Conservation (phyloP, 1,140 invertebrate genomes). For the Cyclina sinensis region DNA sequence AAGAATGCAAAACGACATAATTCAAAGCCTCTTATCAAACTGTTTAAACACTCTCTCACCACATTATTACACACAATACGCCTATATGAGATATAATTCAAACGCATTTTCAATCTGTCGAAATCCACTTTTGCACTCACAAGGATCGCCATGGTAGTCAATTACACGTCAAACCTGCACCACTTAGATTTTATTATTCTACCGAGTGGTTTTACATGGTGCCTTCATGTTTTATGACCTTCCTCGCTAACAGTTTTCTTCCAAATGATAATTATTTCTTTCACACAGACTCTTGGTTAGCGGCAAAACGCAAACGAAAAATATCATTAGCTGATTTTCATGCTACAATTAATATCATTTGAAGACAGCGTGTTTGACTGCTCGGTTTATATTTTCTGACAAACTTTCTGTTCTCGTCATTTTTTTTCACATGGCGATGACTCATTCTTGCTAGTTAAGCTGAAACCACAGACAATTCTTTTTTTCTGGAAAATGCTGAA, state of each 20-base stretch:
- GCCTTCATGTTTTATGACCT: slow-evolving; percentile 28
- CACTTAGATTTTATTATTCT: slow-evolving; percentile 20
- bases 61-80: slow-evolving; percentile 35
- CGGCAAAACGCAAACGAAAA: slow-evolving; percentile 12
- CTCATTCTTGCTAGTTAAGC: background rate
- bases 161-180: slow-evolving; percentile 12
- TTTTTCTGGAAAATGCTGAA: background rate
- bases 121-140: slow-evolving; percentile 18
- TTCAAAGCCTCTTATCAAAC: slow-evolving; percentile 21
- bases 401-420: slow-evolving; percentile 2
- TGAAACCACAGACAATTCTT: slow-evolving; percentile 16
- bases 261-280: slow-evolving; percentile 37
- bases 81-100: background rate
- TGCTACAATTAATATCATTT: slow-evolving; percentile 38
- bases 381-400: background rate
- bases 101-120: slow-evolving; percentile 17
- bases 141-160: slow-evolving; percentile 1
- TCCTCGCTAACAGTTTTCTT: background rate
- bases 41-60: slow-evolving; percentile 8
- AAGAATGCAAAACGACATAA: background rate
- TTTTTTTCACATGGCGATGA: background rate
- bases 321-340: slow-evolving; percentile 10
- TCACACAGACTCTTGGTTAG: background rate
- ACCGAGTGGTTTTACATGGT: slow-evolving; percentile 37
- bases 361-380: slow-evolving; percentile 30